A percentile compares a stretch with the other conserved stretches of the same genome.
phyloP scores from a whole-genome alignment of 1,140 invertebrate genomes.

The Polypedilum pembai region DNA sequence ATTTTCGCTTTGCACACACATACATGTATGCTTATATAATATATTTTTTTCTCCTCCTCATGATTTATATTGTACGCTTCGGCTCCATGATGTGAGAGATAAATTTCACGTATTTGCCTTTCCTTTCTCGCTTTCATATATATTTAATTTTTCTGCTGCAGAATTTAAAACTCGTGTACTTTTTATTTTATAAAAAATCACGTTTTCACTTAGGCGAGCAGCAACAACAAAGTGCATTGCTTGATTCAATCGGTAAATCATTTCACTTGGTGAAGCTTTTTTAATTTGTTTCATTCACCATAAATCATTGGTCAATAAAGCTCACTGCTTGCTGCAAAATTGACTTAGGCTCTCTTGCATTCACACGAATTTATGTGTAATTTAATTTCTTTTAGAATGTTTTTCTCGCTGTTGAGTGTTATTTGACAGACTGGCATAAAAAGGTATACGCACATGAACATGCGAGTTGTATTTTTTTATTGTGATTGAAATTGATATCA shows the following conservation, averaged over 20 bases:
- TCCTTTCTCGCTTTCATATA: neutral
- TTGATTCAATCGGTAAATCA: neutral
- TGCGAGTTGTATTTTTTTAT: constrained; percentile 13
- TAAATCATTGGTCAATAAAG: constrained; percentile 13
- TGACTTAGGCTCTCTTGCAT: neutral
- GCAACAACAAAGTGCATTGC: neutral
- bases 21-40: no score
- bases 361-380: neutral
- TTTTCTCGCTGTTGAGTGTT: neutral
- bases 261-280: constrained; percentile 9
- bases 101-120: constrained; percentile 8
- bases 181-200: neutral
- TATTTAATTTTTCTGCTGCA: neutral
- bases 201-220: neutral
- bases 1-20: neutral
- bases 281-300: neutral
- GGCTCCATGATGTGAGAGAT: neutral
- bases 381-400: neutral
- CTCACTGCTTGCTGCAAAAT: neutral
- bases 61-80: constrained; percentile 14
- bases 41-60: neutral
- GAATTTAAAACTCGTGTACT: neutral
- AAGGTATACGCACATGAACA: neutral
- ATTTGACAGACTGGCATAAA: constrained; percentile 1
- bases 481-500: constrained; percentile 28